Percentiles rank a stretch among this genome's conserved stretches.
These are phyloP conservation scores for Champsocephalus esox DNA, from an alignment of 2,797 vertebrate species.

Conservation along the genomic window DNA sequence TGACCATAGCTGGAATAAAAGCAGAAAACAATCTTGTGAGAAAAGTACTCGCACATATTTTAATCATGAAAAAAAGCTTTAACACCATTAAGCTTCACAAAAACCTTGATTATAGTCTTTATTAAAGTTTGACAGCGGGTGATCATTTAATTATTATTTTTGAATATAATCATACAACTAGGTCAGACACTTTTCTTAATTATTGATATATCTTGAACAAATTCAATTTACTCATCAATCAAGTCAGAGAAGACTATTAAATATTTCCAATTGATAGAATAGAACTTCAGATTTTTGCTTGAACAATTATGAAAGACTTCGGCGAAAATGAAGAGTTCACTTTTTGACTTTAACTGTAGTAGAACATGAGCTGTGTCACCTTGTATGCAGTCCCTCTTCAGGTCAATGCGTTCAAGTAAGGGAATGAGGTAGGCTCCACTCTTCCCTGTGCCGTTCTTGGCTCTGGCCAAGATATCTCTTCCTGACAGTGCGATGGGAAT, in stretches of 20 bases:
- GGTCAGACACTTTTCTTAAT: background rate
- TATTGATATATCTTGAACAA: background rate
- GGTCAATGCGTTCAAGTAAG: constrained; percentile 99
- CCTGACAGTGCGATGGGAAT: constrained; percentile 99
- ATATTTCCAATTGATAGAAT: background rate
- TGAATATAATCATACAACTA: background rate
- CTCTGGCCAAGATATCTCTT: constrained; percentile 99
- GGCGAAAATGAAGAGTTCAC: background rate
- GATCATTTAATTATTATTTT: background rate
- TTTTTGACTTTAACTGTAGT: background rate
- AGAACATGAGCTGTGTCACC: constrained; percentile 80
- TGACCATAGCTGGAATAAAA: constrained; percentile 90
- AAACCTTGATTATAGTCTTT: background rate
- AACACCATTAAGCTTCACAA: background rate
- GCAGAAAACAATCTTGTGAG: no score
- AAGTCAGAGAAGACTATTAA: no score
- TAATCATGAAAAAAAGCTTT: no score
- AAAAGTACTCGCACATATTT: no score
- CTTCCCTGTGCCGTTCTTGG: constrained; percentile 99
- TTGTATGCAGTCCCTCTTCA: constrained; percentile 99
- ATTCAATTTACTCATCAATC: background rate
- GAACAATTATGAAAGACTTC: background rate
- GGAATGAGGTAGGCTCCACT: constrained; percentile 99
- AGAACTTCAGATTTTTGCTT: background rate
- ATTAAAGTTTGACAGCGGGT: background rate